phyloP scores from a whole-genome alignment of 2,888 invertebrate species.

The Plemyria rubiginata region DNA sequence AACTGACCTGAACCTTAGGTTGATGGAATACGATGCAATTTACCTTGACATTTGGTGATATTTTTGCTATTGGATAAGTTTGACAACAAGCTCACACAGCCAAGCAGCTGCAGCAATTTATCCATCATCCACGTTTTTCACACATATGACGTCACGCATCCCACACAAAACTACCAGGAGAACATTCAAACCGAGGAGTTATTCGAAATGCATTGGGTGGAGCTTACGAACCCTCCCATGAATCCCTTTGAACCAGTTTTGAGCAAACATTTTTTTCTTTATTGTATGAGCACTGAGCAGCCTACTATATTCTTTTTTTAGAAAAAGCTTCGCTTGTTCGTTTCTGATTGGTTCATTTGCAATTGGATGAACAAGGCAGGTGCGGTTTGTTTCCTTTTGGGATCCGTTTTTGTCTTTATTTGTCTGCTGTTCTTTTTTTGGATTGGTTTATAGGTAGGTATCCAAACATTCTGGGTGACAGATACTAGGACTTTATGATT shows the following conservation, averaged over 20 bases:
- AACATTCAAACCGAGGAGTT: constrained; percentile 49
- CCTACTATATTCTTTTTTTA: constrained; percentile 25
- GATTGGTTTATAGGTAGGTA: constrained; percentile 24
- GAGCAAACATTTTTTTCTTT: constrained; percentile 41
- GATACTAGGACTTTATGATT: constrained; percentile 35
- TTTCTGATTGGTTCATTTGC: constrained; percentile 36
- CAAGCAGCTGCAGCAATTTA: not conserved
- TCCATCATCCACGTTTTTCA: constrained; percentile 16
- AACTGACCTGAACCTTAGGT: not conserved
- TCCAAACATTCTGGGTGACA: constrained; percentile 38
- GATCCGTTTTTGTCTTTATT: constrained; percentile 23
- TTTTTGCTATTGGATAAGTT: not conserved
- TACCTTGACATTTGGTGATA: not conserved
- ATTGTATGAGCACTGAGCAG: constrained; percentile 29
- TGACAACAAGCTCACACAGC: not conserved
- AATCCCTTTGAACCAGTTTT: constrained; percentile 37
- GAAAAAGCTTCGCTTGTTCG: constrained; percentile 19
- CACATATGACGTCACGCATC: constrained; percentile 56
- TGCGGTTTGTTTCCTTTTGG: constrained; percentile 17
- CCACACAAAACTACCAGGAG: constrained; percentile 56
- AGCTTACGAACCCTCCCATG: constrained; percentile 41
- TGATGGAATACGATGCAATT: constrained; percentile 8
- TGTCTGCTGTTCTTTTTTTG: constrained; percentile 6
- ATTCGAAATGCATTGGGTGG: constrained; percentile 44
- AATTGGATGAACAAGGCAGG: constrained; percentile 26